phyloP scores from a whole-genome alignment of 2,888 invertebrate genomes.

The Allolobophora icterica region DNA sequence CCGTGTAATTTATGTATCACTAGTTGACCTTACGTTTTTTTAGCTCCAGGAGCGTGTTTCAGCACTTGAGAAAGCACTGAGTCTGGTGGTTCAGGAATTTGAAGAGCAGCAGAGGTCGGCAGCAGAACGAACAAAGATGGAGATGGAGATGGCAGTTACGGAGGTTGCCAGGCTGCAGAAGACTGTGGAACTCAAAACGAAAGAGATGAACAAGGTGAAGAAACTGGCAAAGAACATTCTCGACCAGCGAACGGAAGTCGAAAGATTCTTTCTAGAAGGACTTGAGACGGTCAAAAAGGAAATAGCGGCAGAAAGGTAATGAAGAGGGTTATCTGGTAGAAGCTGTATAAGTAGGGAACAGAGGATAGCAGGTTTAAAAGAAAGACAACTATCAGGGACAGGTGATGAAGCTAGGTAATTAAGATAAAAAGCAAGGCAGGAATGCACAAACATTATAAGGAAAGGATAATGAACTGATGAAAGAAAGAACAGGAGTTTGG shows the following conservation, averaged over 20 bases:
- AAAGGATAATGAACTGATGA: not conserved
- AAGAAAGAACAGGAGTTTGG: not conserved
- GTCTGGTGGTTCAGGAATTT: conserved; percentile 63
- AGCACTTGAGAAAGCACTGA: conserved; percentile 61
- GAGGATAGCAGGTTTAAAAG: not conserved
- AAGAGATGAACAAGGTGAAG: conserved; percentile 64
- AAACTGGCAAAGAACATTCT: conserved; percentile 63
- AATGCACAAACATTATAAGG: not conserved
- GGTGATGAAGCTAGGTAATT: not conserved
- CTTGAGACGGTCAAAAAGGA: conserved; percentile 62
- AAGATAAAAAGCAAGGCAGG: not conserved
- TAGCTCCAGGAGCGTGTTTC: conserved; percentile 61
- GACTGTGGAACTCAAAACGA: conserved; percentile 62
- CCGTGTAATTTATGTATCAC: not conserved
- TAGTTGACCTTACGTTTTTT: not conserved
- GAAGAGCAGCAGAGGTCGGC: conserved; percentile 56
- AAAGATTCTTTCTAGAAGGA: conserved; percentile 63
- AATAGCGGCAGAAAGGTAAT: conserved; percentile 62
- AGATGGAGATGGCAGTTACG: conserved; percentile 57
- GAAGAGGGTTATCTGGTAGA: conserved; percentile 42
- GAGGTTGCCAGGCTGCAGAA: conserved; percentile 63
- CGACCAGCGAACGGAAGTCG: conserved; percentile 64
- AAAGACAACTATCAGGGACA: not conserved
- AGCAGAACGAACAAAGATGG: conserved; percentile 51
- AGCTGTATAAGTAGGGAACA: not conserved